These are phyloP conservation scores for Cremastinae sp. DNA, from an alignment of 2,888 invertebrate species.

Conservation along the genomic window DNA sequence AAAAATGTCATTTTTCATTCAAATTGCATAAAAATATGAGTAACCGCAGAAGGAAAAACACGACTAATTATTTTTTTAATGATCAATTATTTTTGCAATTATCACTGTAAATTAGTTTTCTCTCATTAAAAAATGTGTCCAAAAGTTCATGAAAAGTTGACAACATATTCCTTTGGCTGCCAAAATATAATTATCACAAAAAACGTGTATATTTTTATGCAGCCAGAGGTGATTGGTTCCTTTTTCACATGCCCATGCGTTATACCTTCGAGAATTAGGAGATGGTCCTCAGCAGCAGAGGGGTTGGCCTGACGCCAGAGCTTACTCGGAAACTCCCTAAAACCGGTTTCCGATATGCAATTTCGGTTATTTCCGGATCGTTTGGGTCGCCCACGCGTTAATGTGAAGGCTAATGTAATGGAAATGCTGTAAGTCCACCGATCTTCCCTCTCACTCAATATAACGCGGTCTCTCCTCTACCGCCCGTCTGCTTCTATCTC, in stretches of 20 bases:
- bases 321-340: constrained; percentile 48
- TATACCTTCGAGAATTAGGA: constrained; percentile 66
- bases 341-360: constrained; percentile 74
- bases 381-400: constrained; percentile 71
- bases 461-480: neutral
- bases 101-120: too few relatives aligned
- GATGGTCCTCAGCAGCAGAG: constrained; percentile 49
- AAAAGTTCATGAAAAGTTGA: too few relatives aligned
- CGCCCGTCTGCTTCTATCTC: neutral
- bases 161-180: too few relatives aligned
- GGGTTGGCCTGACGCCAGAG: constrained; percentile 64
- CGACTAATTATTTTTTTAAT: too few relatives aligned
- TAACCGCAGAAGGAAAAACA: too few relatives aligned
- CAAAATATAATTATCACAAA: too few relatives aligned
- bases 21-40: too few relatives aligned
- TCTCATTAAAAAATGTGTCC: too few relatives aligned
- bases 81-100: too few relatives aligned
- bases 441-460: constrained; percentile 8
- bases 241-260: neutral
- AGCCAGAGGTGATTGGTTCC: constrained; percentile 3
- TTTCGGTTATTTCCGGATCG: constrained; percentile 76
- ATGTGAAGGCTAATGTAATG: constrained; percentile 76
- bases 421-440: constrained; percentile 72
- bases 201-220: too few relatives aligned
- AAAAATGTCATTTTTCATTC: too few relatives aligned